Percentiles rank a stretch among this genome's conserved stretches.
Evolutionary conservation across 2,888 invertebrate genomes (phyloP).

Genomic region (Rosalia funebris): DNA sequence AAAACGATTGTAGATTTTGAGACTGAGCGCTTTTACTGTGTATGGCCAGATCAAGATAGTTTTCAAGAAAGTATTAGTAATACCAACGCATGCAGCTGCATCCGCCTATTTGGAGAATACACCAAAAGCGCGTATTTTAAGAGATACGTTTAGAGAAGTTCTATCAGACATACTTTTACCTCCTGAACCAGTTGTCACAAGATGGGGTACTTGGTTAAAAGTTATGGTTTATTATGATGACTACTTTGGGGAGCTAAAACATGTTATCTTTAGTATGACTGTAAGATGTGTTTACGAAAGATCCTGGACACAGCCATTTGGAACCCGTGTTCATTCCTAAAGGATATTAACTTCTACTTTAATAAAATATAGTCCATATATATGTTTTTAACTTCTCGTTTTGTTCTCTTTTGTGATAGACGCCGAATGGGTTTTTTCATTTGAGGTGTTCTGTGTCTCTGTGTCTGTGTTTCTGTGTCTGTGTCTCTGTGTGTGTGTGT

Average conservation of each 20-base stretch:
- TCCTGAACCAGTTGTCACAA: background rate
- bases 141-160: background rate
- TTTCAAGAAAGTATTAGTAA: background rate
- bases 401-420: too few species aligned
- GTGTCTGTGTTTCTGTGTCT: too few species aligned
- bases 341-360: too few species aligned
- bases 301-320: too few species aligned
- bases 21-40: background rate
- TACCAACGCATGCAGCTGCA: background rate
- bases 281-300: too few species aligned
- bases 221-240: background rate
- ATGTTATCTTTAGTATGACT: background rate
- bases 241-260: background rate
- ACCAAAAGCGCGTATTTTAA: too few species aligned
- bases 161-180: background rate
- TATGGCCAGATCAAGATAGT: background rate
- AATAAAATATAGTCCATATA: too few species aligned
- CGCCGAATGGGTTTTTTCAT: too few species aligned
- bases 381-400: too few species aligned
- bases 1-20: background rate
- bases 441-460: too few species aligned
- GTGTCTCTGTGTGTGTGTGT: too few species aligned
- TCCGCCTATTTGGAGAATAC: background rate
- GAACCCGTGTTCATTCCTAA: too few species aligned
- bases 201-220: background rate